These are phyloP conservation scores for Knipowitschia caucasica DNA, from an alignment of 2,797 vertebrate genomes.

Conservation along the genomic window DNA sequence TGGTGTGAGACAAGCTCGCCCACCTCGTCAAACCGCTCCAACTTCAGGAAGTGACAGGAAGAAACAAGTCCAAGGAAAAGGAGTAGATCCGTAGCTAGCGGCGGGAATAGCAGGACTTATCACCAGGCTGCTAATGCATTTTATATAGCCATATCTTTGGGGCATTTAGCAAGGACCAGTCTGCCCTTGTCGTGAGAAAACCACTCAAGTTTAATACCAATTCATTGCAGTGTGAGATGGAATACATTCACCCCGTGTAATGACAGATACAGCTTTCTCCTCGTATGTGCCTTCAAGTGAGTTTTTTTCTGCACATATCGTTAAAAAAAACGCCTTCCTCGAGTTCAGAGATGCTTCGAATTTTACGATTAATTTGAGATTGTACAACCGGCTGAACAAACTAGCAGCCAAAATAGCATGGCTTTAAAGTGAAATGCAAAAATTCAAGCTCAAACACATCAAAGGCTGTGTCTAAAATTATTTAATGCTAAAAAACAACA, in stretches of 20 bases:
- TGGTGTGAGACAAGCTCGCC: constrained; percentile 36
- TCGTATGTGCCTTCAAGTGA: constrained; percentile 18
- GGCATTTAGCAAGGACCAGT: constrained; percentile 17
- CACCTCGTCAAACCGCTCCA: constrained; percentile 40
- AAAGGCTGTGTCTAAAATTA: constrained; percentile 6
- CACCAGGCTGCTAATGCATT: constrained; percentile 49
- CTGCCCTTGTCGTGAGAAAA: constrained; percentile 15
- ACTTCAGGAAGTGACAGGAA: constrained; percentile 42
- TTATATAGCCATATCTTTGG: constrained; percentile 51
- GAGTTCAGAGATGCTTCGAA: background rate
- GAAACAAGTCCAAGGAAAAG: constrained; percentile 46
- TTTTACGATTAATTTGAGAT: background rate
- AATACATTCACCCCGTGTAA: constrained; percentile 34
- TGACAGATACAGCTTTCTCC: constrained; percentile 43
- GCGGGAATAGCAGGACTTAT: constrained; percentile 43
- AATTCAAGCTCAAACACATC: background rate
- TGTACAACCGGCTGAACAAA: background rate
- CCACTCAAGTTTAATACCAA: constrained; percentile 38
- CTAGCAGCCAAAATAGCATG: background rate
- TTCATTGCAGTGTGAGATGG: constrained; percentile 32
- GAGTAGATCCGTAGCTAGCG: constrained; percentile 42
- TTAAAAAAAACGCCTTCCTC: background rate
- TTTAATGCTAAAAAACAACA: background rate
- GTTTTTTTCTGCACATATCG: constrained; percentile 5
- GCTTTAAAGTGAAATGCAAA: background rate